Conservation (phyloP, 2,113 vertebrate species). For the Plecotus auritus region DNA sequence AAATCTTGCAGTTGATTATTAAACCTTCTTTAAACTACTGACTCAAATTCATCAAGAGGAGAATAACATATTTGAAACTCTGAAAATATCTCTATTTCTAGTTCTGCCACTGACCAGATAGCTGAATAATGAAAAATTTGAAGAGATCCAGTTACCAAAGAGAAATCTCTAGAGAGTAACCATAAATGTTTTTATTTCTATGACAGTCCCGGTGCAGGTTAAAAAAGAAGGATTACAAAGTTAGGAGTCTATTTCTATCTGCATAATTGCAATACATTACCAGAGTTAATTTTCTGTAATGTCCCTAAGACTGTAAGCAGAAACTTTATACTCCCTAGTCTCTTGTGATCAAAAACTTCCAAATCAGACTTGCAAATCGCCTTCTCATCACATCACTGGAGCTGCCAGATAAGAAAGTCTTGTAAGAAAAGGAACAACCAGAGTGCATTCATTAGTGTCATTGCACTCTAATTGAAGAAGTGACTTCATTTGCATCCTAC, state of each 20-base stretch:
- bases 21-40: constrained; percentile 42
- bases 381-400: constrained; percentile 50
- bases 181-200: constrained; percentile 37
- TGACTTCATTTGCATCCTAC: constrained; percentile 61
- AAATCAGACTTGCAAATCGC: constrained; percentile 71
- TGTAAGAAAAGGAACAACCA: constrained; percentile 66
- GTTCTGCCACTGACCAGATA: constrained; percentile 40
- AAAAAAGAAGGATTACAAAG: constrained; percentile 48
- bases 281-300: constrained; percentile 64
- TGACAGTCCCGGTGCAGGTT: constrained; percentile 42
- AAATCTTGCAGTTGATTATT: constrained; percentile 54
- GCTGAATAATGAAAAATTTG: constrained; percentile 25
- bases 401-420: constrained; percentile 74
- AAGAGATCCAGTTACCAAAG: constrained; percentile 17
- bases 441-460: constrained; percentile 72
- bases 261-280: constrained; percentile 58
- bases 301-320: constrained; percentile 57
- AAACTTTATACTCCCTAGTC: constrained; percentile 41
- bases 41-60: constrained; percentile 51
- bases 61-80: constrained; percentile 42
- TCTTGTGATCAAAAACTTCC: constrained; percentile 53
- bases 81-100: constrained; percentile 51
- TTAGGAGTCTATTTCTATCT: constrained; percentile 64
- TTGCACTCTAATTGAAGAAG: constrained; percentile 71
- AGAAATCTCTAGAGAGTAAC: constrained; percentile 4